Evolutionary conservation across 2,888 invertebrate species (phyloP), one percentile per base, ranked within the genome.

Genomic region (Leucophenga montana): DNA sequence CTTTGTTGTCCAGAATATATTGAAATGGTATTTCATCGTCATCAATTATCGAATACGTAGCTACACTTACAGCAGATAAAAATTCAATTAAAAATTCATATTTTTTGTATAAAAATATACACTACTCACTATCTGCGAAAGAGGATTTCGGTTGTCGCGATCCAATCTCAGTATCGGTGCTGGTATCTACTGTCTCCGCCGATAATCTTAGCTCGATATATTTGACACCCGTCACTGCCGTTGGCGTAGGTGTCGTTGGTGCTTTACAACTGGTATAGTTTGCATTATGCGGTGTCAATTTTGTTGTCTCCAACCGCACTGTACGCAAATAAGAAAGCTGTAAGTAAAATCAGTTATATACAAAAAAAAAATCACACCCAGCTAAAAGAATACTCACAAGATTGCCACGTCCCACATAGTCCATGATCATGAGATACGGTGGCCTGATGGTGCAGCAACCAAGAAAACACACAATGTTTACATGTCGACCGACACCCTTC

Each of bases 361-460:
- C n/a, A n/a, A n/a, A n/a, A n/a, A n/a, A 18, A 18, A 14, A 3
- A 4, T 27, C 1, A 20, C 13, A 59, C 27, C 0, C 8, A 31
- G 8, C 48, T 0, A 13, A 11, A 13, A 8, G 1, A 4, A 39
- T 39, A 67, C 75, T 70, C 64, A 93, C 91, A 68, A 96, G 89
- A 83, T 95, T 94, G 0, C 95, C 95, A 73, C 93, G 92, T 0
- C 94, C 93, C 13, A 95, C 93, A 82, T 93, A 95, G 84, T 96
- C 95, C 88, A 96, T 91, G 9, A 96, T 89, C 75, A 95, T 93
- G 72, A 94, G 91, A 62, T 92, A 91, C 0, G 95, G 95, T 27
- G 92, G 89, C 0, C 91, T 89, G 18, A 91, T 87, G 0, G 94
- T 94, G 79, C 95, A 95, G 78, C 94, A 95, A 0, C 93, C 95